These are phyloP conservation scores for Sigmodon hispidus DNA, from an alignment of 2,113 vertebrate genomes.

Conservation along the genomic window DNA sequence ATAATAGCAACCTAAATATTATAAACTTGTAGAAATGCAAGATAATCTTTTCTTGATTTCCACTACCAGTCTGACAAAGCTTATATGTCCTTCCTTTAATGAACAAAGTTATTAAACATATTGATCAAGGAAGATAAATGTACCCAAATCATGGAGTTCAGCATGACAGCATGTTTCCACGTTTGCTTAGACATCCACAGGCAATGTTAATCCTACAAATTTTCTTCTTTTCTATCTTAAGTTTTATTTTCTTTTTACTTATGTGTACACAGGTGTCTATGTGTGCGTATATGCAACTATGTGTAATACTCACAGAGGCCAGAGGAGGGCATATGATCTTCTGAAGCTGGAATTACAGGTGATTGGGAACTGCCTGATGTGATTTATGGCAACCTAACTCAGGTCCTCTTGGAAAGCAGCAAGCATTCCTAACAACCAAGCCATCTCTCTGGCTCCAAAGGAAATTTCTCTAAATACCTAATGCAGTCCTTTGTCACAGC, in stretches of 20 bases:
- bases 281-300: background rate
- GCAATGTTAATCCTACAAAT: constrained; percentile 45
- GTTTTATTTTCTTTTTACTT: background rate
- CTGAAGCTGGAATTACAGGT: background rate
- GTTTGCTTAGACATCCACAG: background rate
- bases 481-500: constrained; percentile 70
- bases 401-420: background rate
- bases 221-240: constrained; percentile 26
- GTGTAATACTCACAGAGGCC: background rate
- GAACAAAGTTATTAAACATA: background rate
- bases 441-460: constrained; percentile 17
- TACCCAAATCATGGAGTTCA: background rate
- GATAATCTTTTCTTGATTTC: background rate
- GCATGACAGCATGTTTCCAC: background rate
- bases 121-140: background rate
- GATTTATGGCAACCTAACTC: background rate
- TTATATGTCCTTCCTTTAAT: constrained; percentile 24
- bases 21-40: background rate
- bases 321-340: background rate
- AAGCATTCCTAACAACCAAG: background rate
- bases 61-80: background rate
- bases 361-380: too few relatives aligned
- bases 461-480: constrained; percentile 57
- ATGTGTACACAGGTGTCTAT: background rate
- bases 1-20: background rate